A percentile compares a stretch with the other conserved stretches of the same genome.
These are phyloP conservation scores for Phasia obesa DNA, from an alignment of 2,888 invertebrate genomes.

Conservation along the genomic window DNA sequence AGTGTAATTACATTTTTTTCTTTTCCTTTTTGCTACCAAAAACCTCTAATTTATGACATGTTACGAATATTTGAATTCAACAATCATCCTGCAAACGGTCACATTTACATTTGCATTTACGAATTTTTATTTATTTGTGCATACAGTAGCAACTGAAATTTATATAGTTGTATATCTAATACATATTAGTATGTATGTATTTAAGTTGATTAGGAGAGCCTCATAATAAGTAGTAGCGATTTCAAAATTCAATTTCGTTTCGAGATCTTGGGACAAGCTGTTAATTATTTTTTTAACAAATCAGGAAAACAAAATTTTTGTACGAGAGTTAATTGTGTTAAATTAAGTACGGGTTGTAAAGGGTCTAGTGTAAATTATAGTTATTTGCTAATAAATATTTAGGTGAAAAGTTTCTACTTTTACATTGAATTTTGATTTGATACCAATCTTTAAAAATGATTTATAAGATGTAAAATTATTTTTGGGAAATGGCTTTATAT, in stretches of 20 bases:
- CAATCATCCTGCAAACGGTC: conserved; percentile 35
- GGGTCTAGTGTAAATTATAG: too few relatives aligned
- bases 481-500: too few relatives aligned
- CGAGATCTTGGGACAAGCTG: too few relatives aligned
- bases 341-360: too few relatives aligned
- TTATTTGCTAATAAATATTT: too few relatives aligned
- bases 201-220: neutral
- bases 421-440: too few relatives aligned
- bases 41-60: conserved; percentile 64
- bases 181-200: neutral
- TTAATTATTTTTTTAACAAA: too few relatives aligned
- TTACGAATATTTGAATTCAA: conserved; percentile 32
- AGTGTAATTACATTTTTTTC: conserved; percentile 11
- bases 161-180: neutral
- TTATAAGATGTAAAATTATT: too few relatives aligned
- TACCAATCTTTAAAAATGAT: too few relatives aligned
- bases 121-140: conserved; percentile 26
- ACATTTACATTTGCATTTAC: conserved; percentile 32
- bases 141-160: conserved; percentile 1
- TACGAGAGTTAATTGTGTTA: too few relatives aligned
- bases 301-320: too few relatives aligned
- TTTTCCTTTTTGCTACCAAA: conserved; percentile 7
- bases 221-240: neutral
- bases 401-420: too few relatives aligned
- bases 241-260: neutral